Evolutionary conservation across 1,140 invertebrate species (phyloP).

Genomic region (Drosophila ananassae): DNA sequence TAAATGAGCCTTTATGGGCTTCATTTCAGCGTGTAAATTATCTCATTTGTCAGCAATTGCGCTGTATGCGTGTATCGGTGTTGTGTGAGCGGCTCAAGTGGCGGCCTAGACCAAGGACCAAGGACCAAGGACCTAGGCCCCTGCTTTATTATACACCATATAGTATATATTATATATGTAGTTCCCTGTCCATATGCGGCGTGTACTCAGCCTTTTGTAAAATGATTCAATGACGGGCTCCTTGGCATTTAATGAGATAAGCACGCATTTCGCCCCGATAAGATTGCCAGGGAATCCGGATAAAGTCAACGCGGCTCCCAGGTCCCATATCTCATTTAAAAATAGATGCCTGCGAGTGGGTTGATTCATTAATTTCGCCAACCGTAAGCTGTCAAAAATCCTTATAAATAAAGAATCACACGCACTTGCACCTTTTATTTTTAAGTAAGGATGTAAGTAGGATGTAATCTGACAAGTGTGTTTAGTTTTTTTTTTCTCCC

Average conservation of each 20-base stretch:
- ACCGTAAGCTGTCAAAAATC: neutral
- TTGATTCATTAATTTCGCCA: slow-evolving; percentile 43
- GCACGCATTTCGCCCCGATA: slow-evolving; percentile 62
- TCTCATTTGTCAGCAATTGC: slow-evolving; percentile 83
- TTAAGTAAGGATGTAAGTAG: slow-evolving; percentile 13
- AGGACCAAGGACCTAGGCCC: neutral
- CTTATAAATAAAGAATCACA: neutral
- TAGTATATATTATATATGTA: neutral
- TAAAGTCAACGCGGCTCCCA: slow-evolving; percentile 32
- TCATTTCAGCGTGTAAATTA: slow-evolving; percentile 83
- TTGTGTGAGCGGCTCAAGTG: slow-evolving; percentile 51
- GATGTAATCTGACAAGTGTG: slow-evolving; percentile 23
- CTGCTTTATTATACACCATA: slow-evolving; percentile 17
- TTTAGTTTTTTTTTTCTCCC: slow-evolving; percentile 1
- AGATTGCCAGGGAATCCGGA: slow-evolving; percentile 46
- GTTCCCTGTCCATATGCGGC: slow-evolving; percentile 60
- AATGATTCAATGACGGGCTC: slow-evolving; percentile 80
- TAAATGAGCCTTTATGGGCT: slow-evolving; percentile 82
- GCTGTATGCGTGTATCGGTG: slow-evolving; percentile 43
- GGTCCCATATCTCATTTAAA: slow-evolving; percentile 44
- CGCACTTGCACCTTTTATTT: neutral
- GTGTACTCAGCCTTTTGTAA: slow-evolving; percentile 78
- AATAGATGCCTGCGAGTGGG: slow-evolving; percentile 35
- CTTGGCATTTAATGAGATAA: slow-evolving; percentile 78
- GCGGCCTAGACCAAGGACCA: slow-evolving; percentile 43